phyloP scores from a whole-genome alignment of 2,113 vertebrate species.

The Ahaetulla prasina region DNA sequence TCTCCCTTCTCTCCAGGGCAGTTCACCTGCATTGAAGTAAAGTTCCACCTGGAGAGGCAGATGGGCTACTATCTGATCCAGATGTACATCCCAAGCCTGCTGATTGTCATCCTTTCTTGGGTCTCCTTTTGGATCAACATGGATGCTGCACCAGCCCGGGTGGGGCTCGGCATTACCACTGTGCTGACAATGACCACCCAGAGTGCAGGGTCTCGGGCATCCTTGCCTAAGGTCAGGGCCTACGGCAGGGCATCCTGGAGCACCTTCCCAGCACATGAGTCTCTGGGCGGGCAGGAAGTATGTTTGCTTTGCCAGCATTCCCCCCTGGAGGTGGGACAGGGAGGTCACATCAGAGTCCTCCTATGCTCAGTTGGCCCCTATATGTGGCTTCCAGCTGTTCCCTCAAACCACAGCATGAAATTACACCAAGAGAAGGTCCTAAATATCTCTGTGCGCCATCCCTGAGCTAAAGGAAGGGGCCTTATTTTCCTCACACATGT shows the following conservation, averaged over 20 bases:
- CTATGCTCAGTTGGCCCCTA: neutral
- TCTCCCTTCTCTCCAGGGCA: slow-evolving; percentile 70
- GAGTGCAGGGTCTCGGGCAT: slow-evolving; percentile 87
- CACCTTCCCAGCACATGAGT: neutral
- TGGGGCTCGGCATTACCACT: slow-evolving; percentile 89
- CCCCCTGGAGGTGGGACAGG: neutral
- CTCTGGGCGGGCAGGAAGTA: neutral
- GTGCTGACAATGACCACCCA: slow-evolving; percentile 94
- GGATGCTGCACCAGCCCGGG: slow-evolving; percentile 86
- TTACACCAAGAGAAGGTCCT: neutral
- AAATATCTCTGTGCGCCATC: neutral
- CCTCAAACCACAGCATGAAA: neutral
- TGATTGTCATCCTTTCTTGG: slow-evolving; percentile 93
- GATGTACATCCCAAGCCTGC: slow-evolving; percentile 93
- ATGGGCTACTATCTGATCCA: slow-evolving; percentile 96
- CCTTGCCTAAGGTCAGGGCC: slow-evolving; percentile 82
- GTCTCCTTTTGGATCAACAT: slow-evolving; percentile 96
- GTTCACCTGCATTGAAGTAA: slow-evolving; percentile 93
- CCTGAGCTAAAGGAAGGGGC: neutral
- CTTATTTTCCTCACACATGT: neutral
- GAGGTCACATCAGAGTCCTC: neutral
- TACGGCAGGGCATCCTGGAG: neutral
- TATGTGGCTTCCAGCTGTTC: neutral
- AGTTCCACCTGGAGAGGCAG: slow-evolving; percentile 90
- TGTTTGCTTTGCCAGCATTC: neutral